These are phyloP conservation scores for Macaria liturata DNA, from an alignment of 2,888 invertebrate species.

Conservation along the genomic window DNA sequence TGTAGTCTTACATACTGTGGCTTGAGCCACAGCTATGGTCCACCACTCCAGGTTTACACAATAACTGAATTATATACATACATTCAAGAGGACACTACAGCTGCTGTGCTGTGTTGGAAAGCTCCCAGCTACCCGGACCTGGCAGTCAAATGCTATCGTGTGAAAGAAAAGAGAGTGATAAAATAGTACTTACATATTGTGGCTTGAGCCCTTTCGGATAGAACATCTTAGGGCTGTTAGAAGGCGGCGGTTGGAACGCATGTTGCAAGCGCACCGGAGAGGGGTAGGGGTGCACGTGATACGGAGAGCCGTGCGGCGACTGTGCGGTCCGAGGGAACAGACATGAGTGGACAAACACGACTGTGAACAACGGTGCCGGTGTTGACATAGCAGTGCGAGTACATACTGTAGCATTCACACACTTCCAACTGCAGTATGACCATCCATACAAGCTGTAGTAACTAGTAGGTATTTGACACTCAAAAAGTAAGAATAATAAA, in stretches of 20 bases:
- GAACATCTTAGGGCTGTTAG: slow-evolving; percentile 83
- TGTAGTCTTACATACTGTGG: too few species aligned
- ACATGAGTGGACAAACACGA: slow-evolving; percentile 73
- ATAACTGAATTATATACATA: too few species aligned
- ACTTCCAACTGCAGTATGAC: too few species aligned
- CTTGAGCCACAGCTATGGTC: too few species aligned
- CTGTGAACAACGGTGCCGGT: slow-evolving; percentile 66
- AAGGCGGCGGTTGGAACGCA: slow-evolving; percentile 80
- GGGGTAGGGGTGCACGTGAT: slow-evolving; percentile 89
- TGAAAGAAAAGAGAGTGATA: not conserved
- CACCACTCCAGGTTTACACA: too few species aligned
- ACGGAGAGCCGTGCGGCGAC: slow-evolving; percentile 87
- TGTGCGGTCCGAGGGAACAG: slow-evolving; percentile 72
- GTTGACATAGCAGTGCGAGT: slow-evolving; percentile 21
- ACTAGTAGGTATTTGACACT: too few species aligned
- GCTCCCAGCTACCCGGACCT: not conserved
- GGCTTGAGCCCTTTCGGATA: slow-evolving; percentile 84
- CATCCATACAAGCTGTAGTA: too few species aligned
- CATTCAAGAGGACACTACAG: too few species aligned
- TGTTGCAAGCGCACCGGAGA: slow-evolving; percentile 84
- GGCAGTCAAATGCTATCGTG: not conserved
- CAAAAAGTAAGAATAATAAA: too few species aligned
- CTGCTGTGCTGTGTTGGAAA: not conserved
- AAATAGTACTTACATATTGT: slow-evolving; percentile 74
- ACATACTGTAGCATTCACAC: not conserved